A percentile compares a stretch with the other conserved stretches of the same genome.
Evolutionary conservation across 2,888 invertebrate genomes (phyloP).

Genomic region (Tiliacea aurago): DNA sequence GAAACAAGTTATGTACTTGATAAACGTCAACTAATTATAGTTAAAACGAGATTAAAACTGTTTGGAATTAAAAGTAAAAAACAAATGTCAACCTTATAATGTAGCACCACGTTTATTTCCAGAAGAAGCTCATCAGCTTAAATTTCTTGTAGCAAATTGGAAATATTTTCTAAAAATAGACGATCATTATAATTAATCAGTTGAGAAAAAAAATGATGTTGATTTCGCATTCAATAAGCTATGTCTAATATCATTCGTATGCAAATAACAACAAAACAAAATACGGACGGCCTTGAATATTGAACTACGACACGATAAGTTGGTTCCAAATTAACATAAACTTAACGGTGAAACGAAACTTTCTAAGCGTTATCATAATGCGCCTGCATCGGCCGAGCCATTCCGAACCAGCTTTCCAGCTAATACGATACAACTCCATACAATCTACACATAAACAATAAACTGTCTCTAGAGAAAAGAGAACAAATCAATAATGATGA

Average conservation of each 20-base stretch:
- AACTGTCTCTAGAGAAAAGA: slow-evolving; percentile 13
- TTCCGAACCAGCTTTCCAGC: slow-evolving; percentile 60
- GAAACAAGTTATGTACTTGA: slow-evolving; percentile 48
- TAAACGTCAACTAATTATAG: slow-evolving; percentile 45
- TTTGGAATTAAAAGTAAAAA: slow-evolving; percentile 38
- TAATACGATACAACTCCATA: slow-evolving; percentile 28
- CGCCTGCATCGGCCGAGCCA: slow-evolving; percentile 38
- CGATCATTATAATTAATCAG: slow-evolving; percentile 11
- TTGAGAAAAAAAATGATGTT: neutral
- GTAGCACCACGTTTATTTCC: neutral
- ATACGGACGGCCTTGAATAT: slow-evolving; percentile 77
- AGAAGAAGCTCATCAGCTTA: neutral
- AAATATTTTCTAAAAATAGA: slow-evolving; percentile 16
- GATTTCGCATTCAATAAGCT: slow-evolving; percentile 3
- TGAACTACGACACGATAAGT: slow-evolving; percentile 76
- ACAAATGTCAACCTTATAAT: slow-evolving; percentile 16
- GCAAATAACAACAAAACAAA: slow-evolving; percentile 61
- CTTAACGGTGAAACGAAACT: slow-evolving; percentile 82
- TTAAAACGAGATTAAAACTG: slow-evolving; percentile 31
- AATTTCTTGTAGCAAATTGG: neutral
- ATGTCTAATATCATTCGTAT: slow-evolving; percentile 27
- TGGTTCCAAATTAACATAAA: slow-evolving; percentile 76
- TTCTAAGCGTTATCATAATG: slow-evolving; percentile 79
- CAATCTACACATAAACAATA: slow-evolving; percentile 22
- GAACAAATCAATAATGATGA: slow-evolving; percentile 32